Percentiles rank a stretch among this genome's conserved stretches.
phyloP scores from a whole-genome alignment of 1,140 invertebrate genomes.

The Drosophila malerkotliana region DNA sequence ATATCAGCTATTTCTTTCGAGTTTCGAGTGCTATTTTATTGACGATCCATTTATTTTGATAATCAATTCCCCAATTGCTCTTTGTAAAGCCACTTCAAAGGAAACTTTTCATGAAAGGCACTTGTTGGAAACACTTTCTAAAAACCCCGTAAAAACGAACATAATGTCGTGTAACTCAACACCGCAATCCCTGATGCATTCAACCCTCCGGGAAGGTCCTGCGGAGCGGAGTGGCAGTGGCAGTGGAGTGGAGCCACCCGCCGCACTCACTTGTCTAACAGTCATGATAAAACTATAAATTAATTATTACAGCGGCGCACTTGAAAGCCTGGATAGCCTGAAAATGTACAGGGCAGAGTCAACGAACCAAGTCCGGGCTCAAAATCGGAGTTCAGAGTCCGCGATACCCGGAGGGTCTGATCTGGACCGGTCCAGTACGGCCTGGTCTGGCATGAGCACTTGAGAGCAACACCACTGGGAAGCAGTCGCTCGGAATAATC shows the following conservation, averaged over 20 bases:
- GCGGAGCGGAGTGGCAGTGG: not conserved
- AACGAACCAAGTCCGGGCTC: not conserved
- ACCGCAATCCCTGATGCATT: conserved; percentile 12
- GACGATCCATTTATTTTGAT: not conserved
- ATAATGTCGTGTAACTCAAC: conserved; percentile 24
- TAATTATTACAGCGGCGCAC: conserved; percentile 83
- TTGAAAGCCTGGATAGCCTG: conserved; percentile 57
- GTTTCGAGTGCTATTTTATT: not conserved
- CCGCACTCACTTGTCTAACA: conserved; percentile 66
- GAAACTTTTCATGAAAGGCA: not conserved
- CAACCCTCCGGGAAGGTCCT: conserved; percentile 9
- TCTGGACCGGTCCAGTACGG: not conserved
- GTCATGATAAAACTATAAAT: conserved; percentile 84
- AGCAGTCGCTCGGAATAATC: conserved; percentile 78
- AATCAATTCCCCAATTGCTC: conserved; percentile 2
- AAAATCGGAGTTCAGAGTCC: not conserved
- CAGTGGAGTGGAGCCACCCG: conserved; percentile 11
- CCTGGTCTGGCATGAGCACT: conserved; percentile 40
- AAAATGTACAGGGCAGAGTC: not conserved
- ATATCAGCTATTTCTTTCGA: not conserved
- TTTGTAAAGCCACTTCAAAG: conserved; percentile 8
- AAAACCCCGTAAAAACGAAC: not conserved
- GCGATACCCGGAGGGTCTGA: too few relatives aligned
- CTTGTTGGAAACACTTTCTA: conserved; percentile 10
- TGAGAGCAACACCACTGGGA: conserved; percentile 72